Percentiles rank a stretch among this genome's conserved stretches.
Evolutionary conservation across 2,797 vertebrate species (phyloP).

Genomic region (Macrochelys suwanniensis): DNA sequence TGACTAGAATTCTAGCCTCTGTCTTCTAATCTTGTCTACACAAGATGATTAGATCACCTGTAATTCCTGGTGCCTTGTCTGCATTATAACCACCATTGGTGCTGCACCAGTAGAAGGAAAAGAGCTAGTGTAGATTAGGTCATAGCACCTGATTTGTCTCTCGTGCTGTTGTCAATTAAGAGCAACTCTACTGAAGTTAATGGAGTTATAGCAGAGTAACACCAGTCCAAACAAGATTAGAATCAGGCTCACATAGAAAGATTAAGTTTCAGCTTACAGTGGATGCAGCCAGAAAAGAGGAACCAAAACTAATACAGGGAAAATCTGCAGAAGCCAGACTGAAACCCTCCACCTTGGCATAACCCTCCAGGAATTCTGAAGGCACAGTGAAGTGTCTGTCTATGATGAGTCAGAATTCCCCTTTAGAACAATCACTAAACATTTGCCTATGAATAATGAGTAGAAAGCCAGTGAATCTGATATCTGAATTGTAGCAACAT

Average conservation of each 20-base stretch:
- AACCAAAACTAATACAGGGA: background rate
- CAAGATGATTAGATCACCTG: background rate
- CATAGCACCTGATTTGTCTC: background rate
- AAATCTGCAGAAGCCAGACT: background rate
- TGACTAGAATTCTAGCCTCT: background rate
- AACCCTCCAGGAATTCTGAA: slow-evolving; percentile 31
- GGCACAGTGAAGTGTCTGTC: slow-evolving; percentile 40
- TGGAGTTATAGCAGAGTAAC: background rate
- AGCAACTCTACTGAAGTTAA: background rate
- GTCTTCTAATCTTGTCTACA: background rate
- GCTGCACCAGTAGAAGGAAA: background rate
- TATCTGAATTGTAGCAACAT: slow-evolving; percentile 67
- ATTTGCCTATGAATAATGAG: slow-evolving; percentile 37
- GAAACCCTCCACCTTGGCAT: slow-evolving; percentile 40
- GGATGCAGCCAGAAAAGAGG: slow-evolving; percentile 16
- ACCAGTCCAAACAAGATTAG: background rate
- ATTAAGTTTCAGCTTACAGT: background rate
- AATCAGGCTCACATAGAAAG: background rate
- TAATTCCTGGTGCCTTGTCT: background rate
- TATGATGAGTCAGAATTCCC: slow-evolving; percentile 56
- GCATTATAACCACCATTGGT: background rate
- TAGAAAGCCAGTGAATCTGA: slow-evolving; percentile 44
- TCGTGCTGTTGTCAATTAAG: background rate
- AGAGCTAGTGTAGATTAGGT: background rate
- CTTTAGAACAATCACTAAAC: slow-evolving; percentile 30